Evolutionary conservation across 2,797 vertebrate species (phyloP), one percentile per base, ranked within the genome.

Genomic region (Paguma larvata): DNA sequence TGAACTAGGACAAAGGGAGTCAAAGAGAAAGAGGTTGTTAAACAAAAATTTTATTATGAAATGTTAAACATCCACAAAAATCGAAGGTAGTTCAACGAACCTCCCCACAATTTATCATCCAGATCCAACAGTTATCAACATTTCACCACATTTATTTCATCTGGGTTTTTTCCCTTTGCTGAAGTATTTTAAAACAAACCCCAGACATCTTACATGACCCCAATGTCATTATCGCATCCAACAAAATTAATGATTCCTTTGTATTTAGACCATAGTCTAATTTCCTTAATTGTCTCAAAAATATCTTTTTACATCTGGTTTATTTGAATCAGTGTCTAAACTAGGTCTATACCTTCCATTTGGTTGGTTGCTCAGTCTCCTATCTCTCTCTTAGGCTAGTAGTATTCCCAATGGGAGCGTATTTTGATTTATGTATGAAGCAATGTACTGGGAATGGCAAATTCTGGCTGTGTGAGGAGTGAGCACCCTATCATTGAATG

Each of bases 31-130:
- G 25, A 73, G 12, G 46, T 14, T 38, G 63, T 91, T 89, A 78
- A 82, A 56, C 27, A 59, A 80, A 85, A 70, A 3, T 73, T 51
- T 86, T 41, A 41, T 83, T 89, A 77, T 32, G 34, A 79, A 94
- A 80, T 51, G 48, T 85, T 86, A 94, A 94, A 48, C 48, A 48
- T 85, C 77, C 56, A 38, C 44, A 80, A 38, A 96, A 94, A 63
- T 59, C 62, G 68, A 14, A 8, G 30, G 25, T n/a, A 46, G 34
- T 77, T 95, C 56, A 89, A 77, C 8, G 53, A 72, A 59, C 13
- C 15, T 73, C 21, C 62, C 44, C 34, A 38, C 53, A 88, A 85
- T 15, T 0, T 89, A 53, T 30, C 15, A 32, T 2, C 25, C 19
- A 86, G 62, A 14, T 48, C 68, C 41, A 75, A 92, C 14, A 48